Evolutionary conservation across 2,113 vertebrate species (phyloP), one percentile per base, ranked within the genome.

Genomic region (Mungos mungo): DNA sequence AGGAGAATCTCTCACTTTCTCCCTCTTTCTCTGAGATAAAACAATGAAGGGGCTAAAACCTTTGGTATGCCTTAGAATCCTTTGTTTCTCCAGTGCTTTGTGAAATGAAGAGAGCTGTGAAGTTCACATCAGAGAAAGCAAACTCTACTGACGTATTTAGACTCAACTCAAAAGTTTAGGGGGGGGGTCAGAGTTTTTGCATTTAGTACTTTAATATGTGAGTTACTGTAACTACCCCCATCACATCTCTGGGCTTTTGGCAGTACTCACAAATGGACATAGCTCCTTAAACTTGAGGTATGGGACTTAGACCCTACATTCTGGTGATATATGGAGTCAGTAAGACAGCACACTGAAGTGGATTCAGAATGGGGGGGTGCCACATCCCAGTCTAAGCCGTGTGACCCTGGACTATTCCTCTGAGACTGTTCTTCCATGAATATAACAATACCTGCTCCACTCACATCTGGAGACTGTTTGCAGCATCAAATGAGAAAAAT

Each of bases 31-130:
- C 57, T 72, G 63, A 95, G 89, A 80, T 93, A 47, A 90, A 96
- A 95, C 74, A 93, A 54, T 54, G 89, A 81, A 76, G 50, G 68
- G 57, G 69, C 80, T 60, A 33, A 95, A 93, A 80, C 33, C 93
- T 90, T 90, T 93, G 60, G 33, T 0, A 3, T 92, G 47, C 19
- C 77, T 31, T 8, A 65, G 88, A 85, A 54, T 85, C 57, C 82
- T 97, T 91, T 97, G 87, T 93, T 92, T 94, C 90, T 84, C 80
- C 23, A 19, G 54, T 23, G 91, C 68, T 97, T 87, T 95, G 74
- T 95, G 83, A 76, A 95, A 80, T 83, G 54, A 87, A 89, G 68
- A 86, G 76, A 93, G 29, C 2, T 90, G 57, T 63, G n/a, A 72
- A 52, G 25, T 74, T 92, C 81, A 41, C 23, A 47, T 80, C 33